Percentiles rank a stretch among this genome's conserved stretches.
Evolutionary conservation across 1,140 invertebrate genomes (phyloP).

Genomic region (Panulirus ornatus): DNA sequence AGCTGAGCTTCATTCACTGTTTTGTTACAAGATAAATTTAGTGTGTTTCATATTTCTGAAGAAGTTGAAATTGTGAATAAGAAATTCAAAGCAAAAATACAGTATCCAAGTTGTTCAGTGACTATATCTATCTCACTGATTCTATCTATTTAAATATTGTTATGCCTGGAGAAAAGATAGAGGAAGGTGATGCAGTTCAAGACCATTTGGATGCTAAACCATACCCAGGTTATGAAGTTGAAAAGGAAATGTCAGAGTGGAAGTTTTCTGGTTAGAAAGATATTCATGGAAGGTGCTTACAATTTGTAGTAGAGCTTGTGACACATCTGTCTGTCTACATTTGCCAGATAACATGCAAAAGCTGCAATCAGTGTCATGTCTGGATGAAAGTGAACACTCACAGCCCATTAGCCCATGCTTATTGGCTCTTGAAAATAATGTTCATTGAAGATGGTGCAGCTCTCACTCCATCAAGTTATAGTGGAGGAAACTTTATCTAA

Average conservation of each 20-base stretch:
- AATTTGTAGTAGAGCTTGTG: background rate
- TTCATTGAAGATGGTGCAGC: background rate
- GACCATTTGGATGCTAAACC: slow-evolving; percentile 26
- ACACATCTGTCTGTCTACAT: slow-evolving; percentile 12
- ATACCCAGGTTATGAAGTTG: slow-evolving; percentile 34
- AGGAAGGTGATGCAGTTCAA: background rate
- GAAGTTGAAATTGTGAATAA: slow-evolving; percentile 74
- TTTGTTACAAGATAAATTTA: slow-evolving; percentile 74
- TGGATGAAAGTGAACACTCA: slow-evolving; percentile 6
- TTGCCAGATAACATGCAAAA: slow-evolving; percentile 7
- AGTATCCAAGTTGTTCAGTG: slow-evolving; percentile 75
- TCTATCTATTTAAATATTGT: slow-evolving; percentile 49
- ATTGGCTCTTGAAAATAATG: background rate
- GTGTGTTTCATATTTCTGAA: slow-evolving; percentile 65
- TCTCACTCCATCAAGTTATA: slow-evolving; percentile 19
- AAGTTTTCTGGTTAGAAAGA: slow-evolving; percentile 20
- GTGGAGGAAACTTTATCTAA: slow-evolving; percentile 33
- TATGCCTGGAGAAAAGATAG: slow-evolving; percentile 30
- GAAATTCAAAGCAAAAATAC: slow-evolving; percentile 75
- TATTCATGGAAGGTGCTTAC: slow-evolving; percentile 4
- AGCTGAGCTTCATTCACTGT: slow-evolving; percentile 75
- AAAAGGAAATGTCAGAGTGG: slow-evolving; percentile 21
- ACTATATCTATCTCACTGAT: slow-evolving; percentile 61
- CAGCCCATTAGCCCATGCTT: background rate
- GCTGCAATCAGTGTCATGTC: background rate